Conservation (phyloP, 2,797 vertebrate genomes). For the Crenuchus spilurus region DNA sequence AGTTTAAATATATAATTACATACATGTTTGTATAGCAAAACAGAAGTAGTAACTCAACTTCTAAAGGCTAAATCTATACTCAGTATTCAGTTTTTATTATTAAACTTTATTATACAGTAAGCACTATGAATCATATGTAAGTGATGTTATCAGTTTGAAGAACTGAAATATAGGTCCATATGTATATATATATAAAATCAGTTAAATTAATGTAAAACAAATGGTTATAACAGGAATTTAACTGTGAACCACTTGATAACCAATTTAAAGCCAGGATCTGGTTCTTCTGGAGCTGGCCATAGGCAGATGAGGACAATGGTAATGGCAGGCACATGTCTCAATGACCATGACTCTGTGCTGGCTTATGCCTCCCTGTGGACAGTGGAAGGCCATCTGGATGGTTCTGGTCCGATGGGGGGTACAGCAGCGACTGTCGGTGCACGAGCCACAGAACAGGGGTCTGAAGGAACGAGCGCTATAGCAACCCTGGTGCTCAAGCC, state of each 20-base stretch:
- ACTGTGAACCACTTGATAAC: neutral
- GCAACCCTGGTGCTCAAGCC: constrained; percentile 73
- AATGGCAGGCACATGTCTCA: constrained; percentile 75
- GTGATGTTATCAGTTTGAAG: too few species aligned
- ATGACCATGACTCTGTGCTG: constrained; percentile 74
- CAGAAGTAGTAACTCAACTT: too few species aligned
- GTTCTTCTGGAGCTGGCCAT: constrained; percentile 56
- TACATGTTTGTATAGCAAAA: too few species aligned
- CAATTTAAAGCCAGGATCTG: constrained; percentile 1
- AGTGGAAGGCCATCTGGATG: constrained; percentile 68
- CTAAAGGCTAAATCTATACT: too few species aligned
- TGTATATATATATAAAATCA: too few species aligned
- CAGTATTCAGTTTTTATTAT: too few species aligned
- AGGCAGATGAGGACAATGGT: constrained; percentile 63
- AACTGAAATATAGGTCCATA: too few species aligned
- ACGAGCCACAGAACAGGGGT: constrained; percentile 74
- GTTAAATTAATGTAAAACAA: neutral
- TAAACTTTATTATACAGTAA: too few species aligned
- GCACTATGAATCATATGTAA: too few species aligned
- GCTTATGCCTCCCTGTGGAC: constrained; percentile 59
- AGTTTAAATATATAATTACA: too few species aligned
- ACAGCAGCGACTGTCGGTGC: constrained; percentile 74
- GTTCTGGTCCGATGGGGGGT: constrained; percentile 72
- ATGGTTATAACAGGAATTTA: neutral
- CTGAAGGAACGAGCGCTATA: constrained; percentile 64